A percentile compares a stretch with the other conserved stretches of the same genome.
phyloP scores from a whole-genome alignment of 2,797 vertebrate species.

The Falco rusticolus region DNA sequence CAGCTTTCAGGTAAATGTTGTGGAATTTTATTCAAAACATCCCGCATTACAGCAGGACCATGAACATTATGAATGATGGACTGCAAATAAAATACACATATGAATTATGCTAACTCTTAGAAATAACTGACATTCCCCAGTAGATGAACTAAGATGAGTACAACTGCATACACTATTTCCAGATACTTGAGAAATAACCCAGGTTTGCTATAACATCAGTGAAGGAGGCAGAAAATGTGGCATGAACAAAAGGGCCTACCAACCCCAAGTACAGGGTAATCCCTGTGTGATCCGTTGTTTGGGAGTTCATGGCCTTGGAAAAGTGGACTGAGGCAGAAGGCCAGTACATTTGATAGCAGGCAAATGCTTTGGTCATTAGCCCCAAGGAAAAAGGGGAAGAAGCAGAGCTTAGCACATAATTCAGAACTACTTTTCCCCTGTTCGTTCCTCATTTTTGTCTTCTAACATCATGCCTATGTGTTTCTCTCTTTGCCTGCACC shows the following conservation, averaged over 20 bases:
- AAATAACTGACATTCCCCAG: neutral
- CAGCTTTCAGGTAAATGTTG: neutral
- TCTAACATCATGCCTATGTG: neutral
- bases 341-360: neutral
- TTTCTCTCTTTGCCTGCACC: neutral
- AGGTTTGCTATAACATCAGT: neutral
- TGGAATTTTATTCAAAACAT: neutral
- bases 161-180: neutral
- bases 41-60: neutral
- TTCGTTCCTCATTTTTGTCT: neutral
- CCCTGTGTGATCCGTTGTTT: neutral
- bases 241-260: neutral
- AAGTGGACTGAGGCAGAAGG: neutral
- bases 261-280: neutral
- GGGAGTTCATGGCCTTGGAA: neutral
- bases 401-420: neutral
- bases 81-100: neutral
- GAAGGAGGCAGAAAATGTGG: neutral
- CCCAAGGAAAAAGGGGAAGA: neutral
- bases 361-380: neutral
- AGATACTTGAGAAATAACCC: neutral
- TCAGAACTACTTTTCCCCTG: neutral
- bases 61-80: neutral
- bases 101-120: neutral
- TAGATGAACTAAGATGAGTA: neutral